A percentile compares a stretch with the other conserved stretches of the same genome.
Conservation (phyloP, 2,797 vertebrate species). For the Saxicola maurus region DNA sequence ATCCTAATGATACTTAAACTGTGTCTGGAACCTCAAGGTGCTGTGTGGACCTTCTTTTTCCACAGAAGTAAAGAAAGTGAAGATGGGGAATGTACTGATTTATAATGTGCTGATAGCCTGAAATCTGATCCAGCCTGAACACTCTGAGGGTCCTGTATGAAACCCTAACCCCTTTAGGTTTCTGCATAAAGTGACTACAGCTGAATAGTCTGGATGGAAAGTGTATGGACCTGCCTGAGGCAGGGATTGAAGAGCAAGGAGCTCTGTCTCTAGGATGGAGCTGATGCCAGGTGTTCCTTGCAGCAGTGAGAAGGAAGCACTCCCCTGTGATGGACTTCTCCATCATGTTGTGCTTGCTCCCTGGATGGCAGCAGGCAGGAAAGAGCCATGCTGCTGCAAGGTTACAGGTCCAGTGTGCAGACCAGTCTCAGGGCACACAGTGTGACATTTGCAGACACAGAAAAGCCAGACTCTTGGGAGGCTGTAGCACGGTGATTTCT, state of each 20-base stretch:
- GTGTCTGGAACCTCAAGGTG: neutral
- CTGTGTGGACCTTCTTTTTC: neutral
- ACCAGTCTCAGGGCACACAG: neutral
- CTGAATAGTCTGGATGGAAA: neutral
- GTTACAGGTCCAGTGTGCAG: neutral
- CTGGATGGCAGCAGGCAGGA: neutral
- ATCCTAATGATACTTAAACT: neutral
- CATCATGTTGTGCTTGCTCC: neutral
- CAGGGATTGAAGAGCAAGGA: neutral
- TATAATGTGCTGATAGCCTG: neutral
- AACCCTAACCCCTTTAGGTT: constrained; percentile 4
- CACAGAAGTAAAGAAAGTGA: neutral
- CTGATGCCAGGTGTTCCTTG: neutral
- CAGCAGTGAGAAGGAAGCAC: neutral
- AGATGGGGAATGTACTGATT: neutral
- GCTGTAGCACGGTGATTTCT: neutral
- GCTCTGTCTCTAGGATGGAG: neutral
- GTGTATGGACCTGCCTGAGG: neutral
- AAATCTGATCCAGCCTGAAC: neutral
- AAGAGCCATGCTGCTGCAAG: neutral
- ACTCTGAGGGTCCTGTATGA: neutral
- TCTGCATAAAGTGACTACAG: neutral
- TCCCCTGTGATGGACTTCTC: neutral
- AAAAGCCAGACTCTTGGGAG: neutral
- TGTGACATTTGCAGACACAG: neutral